Evolutionary conservation across 2,797 vertebrate species (phyloP), one percentile per base, ranked within the genome.

Genomic region (Benthosema pterotum): DNA sequence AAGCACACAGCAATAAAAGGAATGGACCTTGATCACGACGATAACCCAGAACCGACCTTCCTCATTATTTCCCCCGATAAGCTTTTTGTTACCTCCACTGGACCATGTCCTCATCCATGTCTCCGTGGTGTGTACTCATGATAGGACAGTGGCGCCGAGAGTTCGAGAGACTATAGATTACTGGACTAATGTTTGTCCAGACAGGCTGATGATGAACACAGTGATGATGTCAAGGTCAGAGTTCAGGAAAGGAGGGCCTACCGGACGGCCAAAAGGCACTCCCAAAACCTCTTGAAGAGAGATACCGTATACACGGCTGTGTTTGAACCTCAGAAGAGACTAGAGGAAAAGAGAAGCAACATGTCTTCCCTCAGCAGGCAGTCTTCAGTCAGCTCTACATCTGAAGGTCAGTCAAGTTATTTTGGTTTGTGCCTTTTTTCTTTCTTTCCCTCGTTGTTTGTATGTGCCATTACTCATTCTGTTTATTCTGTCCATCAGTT

Each of bases 321-420:
- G 8, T 43, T 57, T 43, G 28, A 18, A 9, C 60, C 14, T 45
- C 3, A 57, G 4, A 66, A 28, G 22, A 60, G 17, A n/a, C 53
- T 12, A 67, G 25, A 32, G 22, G 3, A 25, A n/a, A 66, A n/a
- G 25, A 45, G 57, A 63, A 57, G 45, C 19, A 74, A 3, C 16
- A 90, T 88, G 87, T 71, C 71, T 1, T 80, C 80, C 8, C 60
- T 65, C 0, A 63, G 56, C 57, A 87, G 70, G 54, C 84, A 84
- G 60, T 80, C 65, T 16, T 70, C 69, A 8, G 65, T 73, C 38
- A 49, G 53, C 48, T 64, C 14, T 43, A 28, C 43, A 22, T 4
- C 42, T n/a, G 8, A 69, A 66, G 71, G 86, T 85, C 60, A 45
- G 58, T n/a, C 43, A 8, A 1, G 2, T 56, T 48, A 14, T 16